Base-by-base conservation (phyloP, 2,113 vertebrate genomes). In the Xiphorhynchus elegans region DNA sequence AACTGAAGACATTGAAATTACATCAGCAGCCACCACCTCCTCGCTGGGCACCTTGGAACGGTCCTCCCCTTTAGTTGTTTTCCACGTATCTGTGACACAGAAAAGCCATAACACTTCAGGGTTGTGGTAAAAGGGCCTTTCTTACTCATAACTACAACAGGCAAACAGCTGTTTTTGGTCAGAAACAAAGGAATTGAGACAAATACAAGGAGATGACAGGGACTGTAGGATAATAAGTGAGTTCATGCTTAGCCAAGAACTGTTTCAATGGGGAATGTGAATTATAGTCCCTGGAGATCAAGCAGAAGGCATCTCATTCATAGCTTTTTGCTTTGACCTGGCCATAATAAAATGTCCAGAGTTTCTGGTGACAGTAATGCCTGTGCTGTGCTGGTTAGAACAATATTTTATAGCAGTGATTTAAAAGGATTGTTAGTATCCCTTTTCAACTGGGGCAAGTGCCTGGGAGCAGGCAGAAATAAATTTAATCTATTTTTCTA, bases 311-410 rank as follows among this genome's bases (percentile, higher is more conserved):
- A 58, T 93, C 94, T 80, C 81, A 78, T 94, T 94, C 84, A 85
- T 80, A 67, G 56, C 77, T 91, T 96, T 95, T 92, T 94, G 74
- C 80, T 95, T 94, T 95, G 83, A 92, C 90, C 94, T 86, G 77
- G 89, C 66, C 56, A 21, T 95, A 84, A 96, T 94, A 89, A 97
- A 96, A 94, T 79, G 37, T 73, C 11, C 0, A 28, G 85, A 89
- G 53, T 85, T 95, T 80, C 84, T 92, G 20, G 52, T 93, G 80
- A 87, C 67, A 72, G 70, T 80, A 85, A 58, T 93, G 77, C 52
- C 63, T 93, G 39, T 26, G 20, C 53, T 66, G 47, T 2, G 0
- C 35, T 90, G 58, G 29, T 85, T 83, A 59, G 25, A 82, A 40
- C 14, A 52, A 1, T 84, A 77, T 84, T 94, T 93, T 89, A 74